phyloP scores from a whole-genome alignment of 2,797 vertebrate species.

The Forpus xanthops region DNA sequence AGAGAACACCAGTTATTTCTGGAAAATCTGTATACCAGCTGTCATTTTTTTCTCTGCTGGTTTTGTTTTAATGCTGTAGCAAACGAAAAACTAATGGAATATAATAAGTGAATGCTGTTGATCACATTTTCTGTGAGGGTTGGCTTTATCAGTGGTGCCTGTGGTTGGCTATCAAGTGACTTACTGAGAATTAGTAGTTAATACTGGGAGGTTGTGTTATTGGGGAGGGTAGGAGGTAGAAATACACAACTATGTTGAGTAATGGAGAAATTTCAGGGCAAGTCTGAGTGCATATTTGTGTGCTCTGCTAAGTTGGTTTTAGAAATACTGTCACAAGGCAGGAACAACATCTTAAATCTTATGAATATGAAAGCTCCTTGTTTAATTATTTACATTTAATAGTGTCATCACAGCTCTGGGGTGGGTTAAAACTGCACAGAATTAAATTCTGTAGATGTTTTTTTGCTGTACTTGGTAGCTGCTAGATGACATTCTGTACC shows the following conservation, averaged over 20 bases:
- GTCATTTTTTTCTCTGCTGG: neutral
- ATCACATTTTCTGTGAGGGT: neutral
- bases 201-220: neutral
- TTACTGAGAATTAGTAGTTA: neutral
- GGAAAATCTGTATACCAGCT: neutral
- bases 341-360: neutral
- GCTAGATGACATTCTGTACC: neutral
- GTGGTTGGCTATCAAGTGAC: neutral
- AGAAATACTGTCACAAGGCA: neutral
- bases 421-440: neutral
- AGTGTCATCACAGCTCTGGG: neutral
- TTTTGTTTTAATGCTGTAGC: constrained; percentile 7
- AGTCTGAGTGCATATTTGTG: neutral
- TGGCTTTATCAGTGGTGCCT: neutral
- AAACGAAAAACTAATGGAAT: neutral
- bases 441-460: neutral
- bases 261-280: neutral
- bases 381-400: constrained; percentile 15
- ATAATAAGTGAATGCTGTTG: neutral
- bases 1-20: neutral
- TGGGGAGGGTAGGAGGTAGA: neutral
- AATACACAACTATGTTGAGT: neutral
- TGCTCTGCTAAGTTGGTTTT: neutral
- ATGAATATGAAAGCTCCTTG: neutral
- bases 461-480: neutral